Evolutionary conservation across 2,113 vertebrate species (phyloP).

Genomic region (Sylvilagus bachmani): DNA sequence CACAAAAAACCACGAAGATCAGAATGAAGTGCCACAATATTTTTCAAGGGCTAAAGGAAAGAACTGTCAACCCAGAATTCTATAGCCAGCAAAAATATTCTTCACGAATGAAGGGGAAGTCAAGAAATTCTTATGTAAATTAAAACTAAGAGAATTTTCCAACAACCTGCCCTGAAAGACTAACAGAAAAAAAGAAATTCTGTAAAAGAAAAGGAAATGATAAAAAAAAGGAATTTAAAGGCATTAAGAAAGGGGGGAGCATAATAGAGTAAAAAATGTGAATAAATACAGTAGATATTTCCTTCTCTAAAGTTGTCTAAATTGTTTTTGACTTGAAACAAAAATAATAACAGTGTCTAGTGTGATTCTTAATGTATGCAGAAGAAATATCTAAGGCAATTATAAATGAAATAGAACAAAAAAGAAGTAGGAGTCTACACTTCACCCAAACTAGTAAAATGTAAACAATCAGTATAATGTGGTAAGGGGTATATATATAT

Average conservation of each 20-base stretch:
- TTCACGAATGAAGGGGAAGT: background rate
- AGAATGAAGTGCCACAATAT: background rate
- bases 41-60: slow-evolving; percentile 39
- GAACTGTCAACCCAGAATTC: background rate
- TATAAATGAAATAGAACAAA: slow-evolving; percentile 6
- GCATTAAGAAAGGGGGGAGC: background rate
- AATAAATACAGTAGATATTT: background rate
- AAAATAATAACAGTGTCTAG: slow-evolving; percentile 7
- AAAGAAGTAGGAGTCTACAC: background rate
- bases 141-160: slow-evolving; percentile 41
- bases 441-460: slow-evolving; percentile 33
- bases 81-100: slow-evolving; percentile 2
- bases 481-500: background rate
- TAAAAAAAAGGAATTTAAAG: background rate
- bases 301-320: background rate
- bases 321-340: slow-evolving; percentile 37
- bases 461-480: background rate
- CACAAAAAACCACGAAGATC: background rate
- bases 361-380: slow-evolving; percentile 10
- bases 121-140: slow-evolving; percentile 4
- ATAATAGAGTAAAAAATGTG: background rate
- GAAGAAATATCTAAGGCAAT: background rate
- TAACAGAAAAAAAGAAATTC: slow-evolving; percentile 8
- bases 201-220: slow-evolving; percentile 3
- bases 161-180: background rate